Evolutionary conservation across 2,113 vertebrate species (phyloP).

Genomic region (Neoarius graeffei): DNA sequence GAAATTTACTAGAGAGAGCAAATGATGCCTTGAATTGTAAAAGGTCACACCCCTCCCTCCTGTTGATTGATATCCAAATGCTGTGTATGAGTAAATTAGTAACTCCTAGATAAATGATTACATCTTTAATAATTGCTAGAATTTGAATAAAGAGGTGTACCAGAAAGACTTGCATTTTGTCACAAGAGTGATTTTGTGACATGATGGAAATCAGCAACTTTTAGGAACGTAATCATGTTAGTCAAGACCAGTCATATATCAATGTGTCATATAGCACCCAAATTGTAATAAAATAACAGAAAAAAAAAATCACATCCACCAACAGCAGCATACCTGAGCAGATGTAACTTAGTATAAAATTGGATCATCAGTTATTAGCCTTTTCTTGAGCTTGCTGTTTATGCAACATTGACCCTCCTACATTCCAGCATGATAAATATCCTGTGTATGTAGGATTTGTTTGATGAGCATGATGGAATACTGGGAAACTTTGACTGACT

Average conservation of each 20-base stretch:
- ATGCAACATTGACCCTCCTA: background rate
- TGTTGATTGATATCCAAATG: background rate
- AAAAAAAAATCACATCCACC: background rate
- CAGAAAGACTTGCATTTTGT: background rate
- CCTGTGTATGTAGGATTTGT: background rate
- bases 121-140: background rate
- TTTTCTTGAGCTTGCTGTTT: background rate
- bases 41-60: conserved; percentile 51
- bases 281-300: background rate
- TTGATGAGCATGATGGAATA: background rate
- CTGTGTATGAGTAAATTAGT: background rate
- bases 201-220: background rate
- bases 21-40: conserved; percentile 59
- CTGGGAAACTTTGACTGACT: background rate
- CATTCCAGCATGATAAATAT: background rate
- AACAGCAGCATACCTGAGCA: background rate
- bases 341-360: background rate
- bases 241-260: conserved; percentile 9
- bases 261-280: background rate
- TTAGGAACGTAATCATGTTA: background rate
- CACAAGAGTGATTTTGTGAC: background rate
- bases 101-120: background rate
- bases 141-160: background rate
- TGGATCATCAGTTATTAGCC: background rate
- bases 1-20: conserved; percentile 58